These are phyloP conservation scores for Melanotaenia pygmaea DNA, from an alignment of 2,797 vertebrate species.

Conservation along the genomic window DNA sequence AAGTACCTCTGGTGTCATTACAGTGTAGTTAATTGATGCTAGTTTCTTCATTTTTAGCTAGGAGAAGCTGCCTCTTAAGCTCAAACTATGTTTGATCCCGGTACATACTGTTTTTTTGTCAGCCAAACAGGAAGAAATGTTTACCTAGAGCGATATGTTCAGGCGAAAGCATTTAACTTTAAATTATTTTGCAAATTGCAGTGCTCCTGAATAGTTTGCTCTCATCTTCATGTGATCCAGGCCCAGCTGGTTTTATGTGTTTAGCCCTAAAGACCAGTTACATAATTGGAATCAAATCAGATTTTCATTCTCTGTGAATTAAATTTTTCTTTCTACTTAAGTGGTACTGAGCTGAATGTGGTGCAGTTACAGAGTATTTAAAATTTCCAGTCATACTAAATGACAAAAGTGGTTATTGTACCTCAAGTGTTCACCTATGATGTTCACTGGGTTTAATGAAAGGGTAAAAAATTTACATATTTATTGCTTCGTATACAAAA, in stretches of 20 bases:
- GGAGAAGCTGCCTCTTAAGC: slow-evolving; percentile 21
- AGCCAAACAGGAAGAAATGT: slow-evolving; percentile 19
- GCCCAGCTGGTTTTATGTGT: slow-evolving; percentile 25
- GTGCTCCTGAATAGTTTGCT: slow-evolving; percentile 22
- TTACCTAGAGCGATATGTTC: neutral
- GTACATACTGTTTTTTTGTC: slow-evolving; percentile 2
- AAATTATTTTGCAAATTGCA: slow-evolving; percentile 52
- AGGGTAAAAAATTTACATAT: neutral
- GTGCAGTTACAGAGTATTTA: slow-evolving; percentile 24
- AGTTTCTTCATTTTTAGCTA: slow-evolving; percentile 19
- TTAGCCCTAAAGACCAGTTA: slow-evolving; percentile 20
- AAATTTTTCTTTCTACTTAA: slow-evolving; percentile 25
- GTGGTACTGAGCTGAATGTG: slow-evolving; percentile 17
- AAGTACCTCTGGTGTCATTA: slow-evolving; percentile 29
- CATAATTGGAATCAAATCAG: slow-evolving; percentile 34
- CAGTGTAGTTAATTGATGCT: slow-evolving; percentile 31
- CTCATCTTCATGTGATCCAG: neutral
- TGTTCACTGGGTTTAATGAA: neutral
- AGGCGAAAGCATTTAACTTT: slow-evolving; percentile 29
- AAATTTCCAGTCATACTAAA: slow-evolving; percentile 13
- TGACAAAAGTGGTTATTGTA: slow-evolving; percentile 13
- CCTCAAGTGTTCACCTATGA: slow-evolving; percentile 18
- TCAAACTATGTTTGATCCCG: slow-evolving; percentile 4
- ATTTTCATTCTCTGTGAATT: slow-evolving; percentile 35
- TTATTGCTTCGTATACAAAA: neutral